Base-by-base conservation (phyloP, 2,113 vertebrate genomes). In the Dicrurus megarhynchus region DNA sequence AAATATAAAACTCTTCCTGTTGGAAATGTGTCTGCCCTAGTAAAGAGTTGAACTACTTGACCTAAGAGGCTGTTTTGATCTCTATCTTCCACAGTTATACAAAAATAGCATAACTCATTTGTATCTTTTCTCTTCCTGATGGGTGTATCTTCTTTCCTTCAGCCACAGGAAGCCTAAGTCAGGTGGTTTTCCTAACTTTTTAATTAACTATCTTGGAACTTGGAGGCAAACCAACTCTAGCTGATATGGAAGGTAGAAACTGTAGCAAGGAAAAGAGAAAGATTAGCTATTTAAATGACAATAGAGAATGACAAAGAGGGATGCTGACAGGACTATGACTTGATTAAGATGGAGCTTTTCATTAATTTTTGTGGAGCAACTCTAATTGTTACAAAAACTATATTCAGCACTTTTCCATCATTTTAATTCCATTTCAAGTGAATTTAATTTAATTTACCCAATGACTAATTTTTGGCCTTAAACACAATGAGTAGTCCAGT, bases 371-470 rank as follows among this genome's bases (percentile, higher is more conserved):
- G 35, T 82, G 88, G 68, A 95, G 82, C 42, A 94, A 89, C 78
- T 85, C 87, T 97, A 97, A 98, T 78, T 95, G 82, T 93, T 94
- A 92, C 92, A 96, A 96, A 97, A 97, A 95, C 39, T 95, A 84
- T 93, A 93, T 96, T 97, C 97, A 97, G 97, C 97, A 86, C 87
- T 93, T 97, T 97, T 97, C 96, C 90, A 95, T 98, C 97, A 97
- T 97, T 97, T 96, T 97, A 98, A 98, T 98, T 98, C 97, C 83
- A 97, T 97, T 97, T 97, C 96, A 91, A 96, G 76, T 93, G 85
- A 87, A 37, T 97, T 97, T 97, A 98, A 98, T 98, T 97, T 96
- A 91, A 94, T 98, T 98, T 97, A 91, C n/a, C 42, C 35, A 84
- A 53, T 96, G 97, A 95, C 84, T 96, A 94, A 97, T 95, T 95